phyloP scores from a whole-genome alignment of 2,888 invertebrate species.

The Pimpla rufipes region DNA sequence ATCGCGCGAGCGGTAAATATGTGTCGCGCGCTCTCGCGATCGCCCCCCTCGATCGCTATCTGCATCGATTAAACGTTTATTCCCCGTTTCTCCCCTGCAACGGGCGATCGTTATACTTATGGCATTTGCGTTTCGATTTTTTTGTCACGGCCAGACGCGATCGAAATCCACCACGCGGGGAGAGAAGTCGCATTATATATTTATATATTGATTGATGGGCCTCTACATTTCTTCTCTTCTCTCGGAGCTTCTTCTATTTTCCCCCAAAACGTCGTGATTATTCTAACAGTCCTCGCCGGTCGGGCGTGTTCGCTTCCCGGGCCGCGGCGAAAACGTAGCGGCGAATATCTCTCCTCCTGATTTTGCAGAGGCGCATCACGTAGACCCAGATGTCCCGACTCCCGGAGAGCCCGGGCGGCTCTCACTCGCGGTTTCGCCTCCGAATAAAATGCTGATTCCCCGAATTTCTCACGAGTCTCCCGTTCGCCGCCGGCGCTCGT shows the following conservation, averaged over 20 bases:
- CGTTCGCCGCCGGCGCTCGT: not conserved
- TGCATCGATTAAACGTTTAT: slow-evolving; percentile 54
- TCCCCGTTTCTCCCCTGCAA: not conserved
- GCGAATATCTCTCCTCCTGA: not conserved
- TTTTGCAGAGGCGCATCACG: slow-evolving; percentile 69
- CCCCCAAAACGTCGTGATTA: slow-evolving; percentile 20
- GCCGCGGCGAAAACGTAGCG: slow-evolving; percentile 2
- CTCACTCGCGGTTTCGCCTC: slow-evolving; percentile 26
- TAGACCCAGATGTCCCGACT: slow-evolving; percentile 59
- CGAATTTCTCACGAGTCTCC: slow-evolving; percentile 67
- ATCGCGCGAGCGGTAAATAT: slow-evolving; percentile 45
- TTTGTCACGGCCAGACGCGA: not conserved
- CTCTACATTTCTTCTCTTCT: not conserved
- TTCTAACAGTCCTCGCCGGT: slow-evolving; percentile 19
- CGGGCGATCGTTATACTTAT: slow-evolving; percentile 24
- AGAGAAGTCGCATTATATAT: slow-evolving; percentile 6
- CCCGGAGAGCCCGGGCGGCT: slow-evolving; percentile 26
- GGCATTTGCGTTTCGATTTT: not conserved
- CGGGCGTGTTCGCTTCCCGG: too few relatives aligned
- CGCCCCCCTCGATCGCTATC: slow-evolving; percentile 44
- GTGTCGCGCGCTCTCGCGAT: slow-evolving; percentile 46
- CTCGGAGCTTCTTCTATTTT: slow-evolving; percentile 4
- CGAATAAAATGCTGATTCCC: slow-evolving; percentile 64
- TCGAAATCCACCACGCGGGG: not conserved
- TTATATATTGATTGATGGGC: slow-evolving; percentile 21